Percentiles rank a stretch among this genome's conserved stretches.
phyloP scores from a whole-genome alignment of 2,888 invertebrate genomes.

The Acronicta leporina region DNA sequence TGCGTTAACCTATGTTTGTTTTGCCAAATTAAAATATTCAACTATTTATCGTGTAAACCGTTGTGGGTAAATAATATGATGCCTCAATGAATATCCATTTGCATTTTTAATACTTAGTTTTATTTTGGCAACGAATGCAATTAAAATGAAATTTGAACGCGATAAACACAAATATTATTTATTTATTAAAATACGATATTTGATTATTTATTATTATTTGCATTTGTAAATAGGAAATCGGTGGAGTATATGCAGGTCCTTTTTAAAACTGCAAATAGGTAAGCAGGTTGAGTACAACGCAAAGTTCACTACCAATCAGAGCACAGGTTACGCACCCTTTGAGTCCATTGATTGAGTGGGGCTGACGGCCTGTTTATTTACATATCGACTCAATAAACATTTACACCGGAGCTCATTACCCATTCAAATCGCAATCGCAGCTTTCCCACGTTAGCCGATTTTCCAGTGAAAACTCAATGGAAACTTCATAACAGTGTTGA shows the following conservation, averaged over 20 bases:
- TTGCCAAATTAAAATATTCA: slow-evolving; percentile 54
- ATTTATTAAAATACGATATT: too few species aligned
- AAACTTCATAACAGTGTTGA: slow-evolving; percentile 87
- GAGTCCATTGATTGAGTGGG: slow-evolving; percentile 77
- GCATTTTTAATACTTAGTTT: slow-evolving; percentile 46
- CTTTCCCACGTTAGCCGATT: slow-evolving; percentile 83
- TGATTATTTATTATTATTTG: not conserved
- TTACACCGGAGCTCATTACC: slow-evolving; percentile 81
- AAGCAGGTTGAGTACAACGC: slow-evolving; percentile 54
- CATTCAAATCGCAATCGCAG: slow-evolving; percentile 84
- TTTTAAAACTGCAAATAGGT: slow-evolving; percentile 41
- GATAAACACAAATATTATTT: slow-evolving; percentile 5
- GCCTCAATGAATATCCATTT: slow-evolving; percentile 35
- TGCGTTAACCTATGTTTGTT: slow-evolving; percentile 44
- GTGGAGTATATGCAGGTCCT: slow-evolving; percentile 1
- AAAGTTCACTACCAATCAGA: slow-evolving; percentile 73
- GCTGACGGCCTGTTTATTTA: slow-evolving; percentile 78
- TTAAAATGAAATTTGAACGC: slow-evolving; percentile 26
- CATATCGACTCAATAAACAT: slow-evolving; percentile 85
- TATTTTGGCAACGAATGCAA: slow-evolving; percentile 6
- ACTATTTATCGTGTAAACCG: slow-evolving; percentile 39
- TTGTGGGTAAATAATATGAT: slow-evolving; percentile 38
- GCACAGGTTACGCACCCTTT: slow-evolving; percentile 72
- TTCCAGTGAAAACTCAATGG: slow-evolving; percentile 80
- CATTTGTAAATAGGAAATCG: slow-evolving; percentile 12